Percentiles rank a stretch among this genome's conserved stretches.
Evolutionary conservation across 1,140 invertebrate genomes (phyloP).

Genomic region (Trinorchestia longiramus): DNA sequence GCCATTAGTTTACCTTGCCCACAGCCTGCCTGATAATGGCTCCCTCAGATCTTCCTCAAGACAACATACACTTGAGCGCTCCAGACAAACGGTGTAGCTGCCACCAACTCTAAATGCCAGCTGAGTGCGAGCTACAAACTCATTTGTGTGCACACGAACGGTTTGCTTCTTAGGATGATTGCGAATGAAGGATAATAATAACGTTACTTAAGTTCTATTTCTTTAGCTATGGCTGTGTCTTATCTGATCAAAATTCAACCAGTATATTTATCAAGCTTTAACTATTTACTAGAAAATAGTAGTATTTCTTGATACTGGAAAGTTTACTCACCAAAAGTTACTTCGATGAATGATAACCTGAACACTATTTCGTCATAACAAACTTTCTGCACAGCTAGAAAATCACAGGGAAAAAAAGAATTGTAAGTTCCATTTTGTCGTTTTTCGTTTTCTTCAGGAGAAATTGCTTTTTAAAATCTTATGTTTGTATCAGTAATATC

Average conservation of each 20-base stretch:
- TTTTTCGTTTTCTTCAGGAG: background rate
- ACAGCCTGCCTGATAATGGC: slow-evolving; percentile 15
- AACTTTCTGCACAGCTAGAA: background rate
- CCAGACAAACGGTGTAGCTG: background rate
- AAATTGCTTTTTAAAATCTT: background rate
- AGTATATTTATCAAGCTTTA: background rate
- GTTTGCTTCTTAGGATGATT: no score
- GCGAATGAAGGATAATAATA: background rate
- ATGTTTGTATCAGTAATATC: background rate
- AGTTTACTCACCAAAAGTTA: background rate
- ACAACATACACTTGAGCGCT: slow-evolving; percentile 12
- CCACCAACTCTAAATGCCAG: background rate
- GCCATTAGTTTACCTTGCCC: slow-evolving; percentile 42
- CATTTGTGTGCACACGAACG: background rate
- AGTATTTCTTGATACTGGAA: background rate
- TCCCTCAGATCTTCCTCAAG: slow-evolving; percentile 14
- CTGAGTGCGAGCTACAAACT: background rate
- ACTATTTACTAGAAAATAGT: background rate
- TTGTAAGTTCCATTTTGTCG: background rate
- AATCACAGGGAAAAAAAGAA: background rate
- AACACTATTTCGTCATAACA: background rate
- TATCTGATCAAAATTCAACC: background rate
- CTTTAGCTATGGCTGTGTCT: background rate
- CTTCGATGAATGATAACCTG: background rate
- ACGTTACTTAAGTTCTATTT: background rate